Evolutionary conservation across 2,888 invertebrate genomes (phyloP), one percentile per base, ranked within the genome.

Genomic region (Synergus laeviventris): DNA sequence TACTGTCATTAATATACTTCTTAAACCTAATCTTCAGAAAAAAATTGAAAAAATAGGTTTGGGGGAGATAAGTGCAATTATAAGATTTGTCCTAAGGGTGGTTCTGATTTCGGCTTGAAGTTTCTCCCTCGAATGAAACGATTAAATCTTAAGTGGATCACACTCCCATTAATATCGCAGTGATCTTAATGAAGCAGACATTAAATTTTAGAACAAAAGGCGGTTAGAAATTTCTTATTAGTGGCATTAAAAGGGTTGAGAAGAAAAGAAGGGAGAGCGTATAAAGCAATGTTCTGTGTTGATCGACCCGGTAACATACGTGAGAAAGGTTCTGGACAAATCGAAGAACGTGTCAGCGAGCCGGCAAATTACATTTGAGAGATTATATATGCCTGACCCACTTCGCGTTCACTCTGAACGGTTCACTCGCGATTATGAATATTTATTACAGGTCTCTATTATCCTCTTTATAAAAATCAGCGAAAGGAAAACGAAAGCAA

Each of bases 261-360:
- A 61, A 36, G 7, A 31, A 61, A 12, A 31, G n/a, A 16, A 36
- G 64, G 62, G 64, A 39, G 64, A 39, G 39, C 21, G 18, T 64
- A 64, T 42, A 64, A 64, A 64, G 64, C 64, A 4, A 45, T 45
- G 42, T 45, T 16, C 14, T 45, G 1, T 16, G 16, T 2, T 64
- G 39, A 42, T 64, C 21, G 38, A 64, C 39, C 62, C 8, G 42
- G 12, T 42, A n/a, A n/a, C n/a, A n/a, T n/a, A 66, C 64, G 42
- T 66, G 42, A 45, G 42, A 66, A 66, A 42, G 64, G 64, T 66
- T 42, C 64, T 45, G 64, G 42, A 45, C 42, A 66, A 42, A 21
- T 66, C 64, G 42, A 66, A 66, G 64, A 66, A 66, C 64, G 42
- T 66, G 64, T 66, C 64, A 66, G 64, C 24, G 24, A 66, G 42